These are phyloP conservation scores for Drosophila tropicalis DNA, from an alignment of 1,140 invertebrate species.

Conservation along the genomic window DNA sequence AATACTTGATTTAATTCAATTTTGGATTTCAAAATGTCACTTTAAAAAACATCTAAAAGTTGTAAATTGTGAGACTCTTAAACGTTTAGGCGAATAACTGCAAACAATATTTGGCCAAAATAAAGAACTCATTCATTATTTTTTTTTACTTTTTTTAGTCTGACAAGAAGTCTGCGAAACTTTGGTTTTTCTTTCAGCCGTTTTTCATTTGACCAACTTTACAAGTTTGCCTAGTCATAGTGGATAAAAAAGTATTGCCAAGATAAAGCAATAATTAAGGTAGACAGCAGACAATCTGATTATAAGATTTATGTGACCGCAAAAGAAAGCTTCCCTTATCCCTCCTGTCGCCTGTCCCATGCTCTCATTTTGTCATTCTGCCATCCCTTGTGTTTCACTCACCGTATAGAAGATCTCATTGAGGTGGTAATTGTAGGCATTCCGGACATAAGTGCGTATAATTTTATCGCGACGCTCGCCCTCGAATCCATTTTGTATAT, in stretches of 20 bases:
- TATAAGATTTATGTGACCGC: constrained; percentile 58
- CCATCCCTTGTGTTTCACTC: constrained; percentile 51
- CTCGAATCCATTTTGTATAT: constrained; percentile 94
- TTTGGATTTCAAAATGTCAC: too few species aligned
- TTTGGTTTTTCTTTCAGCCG: neutral
- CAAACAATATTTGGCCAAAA: neutral
- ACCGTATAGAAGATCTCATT: constrained; percentile 98
- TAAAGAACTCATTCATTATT: neutral
- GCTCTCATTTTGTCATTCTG: neutral
- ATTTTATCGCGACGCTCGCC: constrained; percentile 94
- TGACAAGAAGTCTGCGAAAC: neutral
- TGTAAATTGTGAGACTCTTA: too few species aligned
- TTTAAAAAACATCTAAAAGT: too few species aligned
- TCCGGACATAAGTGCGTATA: constrained; percentile 95
- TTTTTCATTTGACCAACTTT: constrained; percentile 7
- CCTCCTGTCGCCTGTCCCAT: neutral
- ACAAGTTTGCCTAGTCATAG: neutral
- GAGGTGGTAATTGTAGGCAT: constrained; percentile 96
- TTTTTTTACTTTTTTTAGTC: neutral
- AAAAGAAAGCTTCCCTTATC: neutral
- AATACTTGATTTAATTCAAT: too few species aligned
- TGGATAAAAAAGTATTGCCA: constrained; percentile 23
- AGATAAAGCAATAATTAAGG: constrained; percentile 25
- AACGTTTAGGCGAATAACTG: too few species aligned
- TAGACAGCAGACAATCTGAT: constrained; percentile 48